phyloP scores from a whole-genome alignment of 2,113 vertebrate species.

The Asarcornis scutulata region DNA sequence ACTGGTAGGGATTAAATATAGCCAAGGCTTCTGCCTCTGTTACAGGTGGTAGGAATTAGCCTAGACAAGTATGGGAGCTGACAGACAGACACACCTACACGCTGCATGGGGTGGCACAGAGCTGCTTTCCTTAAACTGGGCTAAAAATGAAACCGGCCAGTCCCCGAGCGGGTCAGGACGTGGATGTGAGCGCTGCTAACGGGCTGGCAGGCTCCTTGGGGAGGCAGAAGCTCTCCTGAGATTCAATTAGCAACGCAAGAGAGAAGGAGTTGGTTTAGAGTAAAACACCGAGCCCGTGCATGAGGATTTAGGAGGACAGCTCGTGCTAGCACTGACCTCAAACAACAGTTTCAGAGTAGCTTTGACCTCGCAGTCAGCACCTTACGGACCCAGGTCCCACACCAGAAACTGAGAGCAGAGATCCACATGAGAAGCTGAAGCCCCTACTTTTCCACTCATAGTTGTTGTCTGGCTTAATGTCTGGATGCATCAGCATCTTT shows the following conservation, averaged over 20 bases:
- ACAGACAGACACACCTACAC: slow-evolving; percentile 29
- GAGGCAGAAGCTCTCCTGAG: neutral
- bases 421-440: neutral
- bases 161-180: neutral
- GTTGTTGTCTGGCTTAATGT: neutral
- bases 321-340: neutral
- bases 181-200: neutral
- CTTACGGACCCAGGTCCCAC: fast-evolving
- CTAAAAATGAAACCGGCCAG: neutral
- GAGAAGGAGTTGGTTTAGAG: neutral
- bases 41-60: neutral
- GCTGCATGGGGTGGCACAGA: neutral
- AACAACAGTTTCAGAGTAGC: neutral
- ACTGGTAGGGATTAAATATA: neutral
- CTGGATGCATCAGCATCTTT: neutral
- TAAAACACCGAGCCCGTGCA: fast-evolving
- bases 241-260: fast-evolving
- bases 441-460: neutral
- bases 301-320: neutral
- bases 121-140: neutral
- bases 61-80: slow-evolving; percentile 18
- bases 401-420: too few relatives aligned
- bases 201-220: neutral
- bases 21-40: neutral
- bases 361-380: neutral